These are phyloP conservation scores for Larimichthys crocea DNA, from an alignment of 2,113 vertebrate species.

Conservation along the genomic window DNA sequence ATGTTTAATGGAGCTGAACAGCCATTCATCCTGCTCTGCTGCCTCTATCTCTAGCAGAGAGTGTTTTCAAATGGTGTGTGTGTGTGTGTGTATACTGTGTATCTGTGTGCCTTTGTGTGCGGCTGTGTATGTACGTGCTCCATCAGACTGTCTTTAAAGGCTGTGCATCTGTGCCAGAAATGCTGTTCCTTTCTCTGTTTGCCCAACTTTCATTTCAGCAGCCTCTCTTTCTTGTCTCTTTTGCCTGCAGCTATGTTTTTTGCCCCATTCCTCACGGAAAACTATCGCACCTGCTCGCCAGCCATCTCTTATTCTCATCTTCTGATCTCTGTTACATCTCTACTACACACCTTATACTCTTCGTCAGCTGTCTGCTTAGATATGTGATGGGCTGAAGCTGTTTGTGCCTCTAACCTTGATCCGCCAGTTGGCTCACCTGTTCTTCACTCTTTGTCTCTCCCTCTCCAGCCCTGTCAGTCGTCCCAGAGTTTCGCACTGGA, in stretches of 20 bases:
- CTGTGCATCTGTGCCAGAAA: slow-evolving; percentile 58
- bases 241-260: slow-evolving; percentile 42
- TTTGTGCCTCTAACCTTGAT: slow-evolving; percentile 47
- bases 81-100: slow-evolving; percentile 33
- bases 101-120: slow-evolving; percentile 1
- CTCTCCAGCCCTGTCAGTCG: slow-evolving; percentile 89
- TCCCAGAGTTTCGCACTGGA: slow-evolving; percentile 84
- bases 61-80: slow-evolving; percentile 54
- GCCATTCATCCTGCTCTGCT: slow-evolving; percentile 75
- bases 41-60: slow-evolving; percentile 56
- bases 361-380: slow-evolving; percentile 61
- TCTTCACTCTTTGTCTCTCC: slow-evolving; percentile 6
- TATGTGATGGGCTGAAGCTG: slow-evolving; percentile 51
- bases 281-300: slow-evolving; percentile 33
- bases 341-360: slow-evolving; percentile 44
- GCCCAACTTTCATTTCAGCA: slow-evolving; percentile 59
- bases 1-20: slow-evolving; percentile 78
- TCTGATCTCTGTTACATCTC: slow-evolving; percentile 59
- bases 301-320: slow-evolving; percentile 42
- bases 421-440: slow-evolving; percentile 1
- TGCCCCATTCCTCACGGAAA: slow-evolving; percentile 41
- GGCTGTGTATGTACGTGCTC: slow-evolving; percentile 25
- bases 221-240: slow-evolving; percentile 59
- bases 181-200: slow-evolving; percentile 49
- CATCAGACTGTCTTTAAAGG: slow-evolving; percentile 69